A percentile compares a stretch with the other conserved stretches of the same genome.
These are phyloP conservation scores for Rhysida immarginata DNA, from an alignment of 1,140 invertebrate species.

Conservation along the genomic window DNA sequence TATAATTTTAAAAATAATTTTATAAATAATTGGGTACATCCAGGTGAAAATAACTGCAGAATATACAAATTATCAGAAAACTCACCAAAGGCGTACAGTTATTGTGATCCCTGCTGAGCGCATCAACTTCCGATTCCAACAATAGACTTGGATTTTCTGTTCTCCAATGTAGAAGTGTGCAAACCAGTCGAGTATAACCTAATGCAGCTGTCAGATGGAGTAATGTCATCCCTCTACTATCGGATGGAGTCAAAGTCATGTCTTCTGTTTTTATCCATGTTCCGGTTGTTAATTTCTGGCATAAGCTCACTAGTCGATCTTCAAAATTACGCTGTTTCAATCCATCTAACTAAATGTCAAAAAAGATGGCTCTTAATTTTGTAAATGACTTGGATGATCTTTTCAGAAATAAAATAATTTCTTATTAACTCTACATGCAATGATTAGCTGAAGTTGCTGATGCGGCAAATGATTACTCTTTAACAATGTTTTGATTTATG, in stretches of 20 bases:
- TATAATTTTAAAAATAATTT: no score
- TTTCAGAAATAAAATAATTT: no score
- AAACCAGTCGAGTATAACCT: slow-evolving; percentile 56
- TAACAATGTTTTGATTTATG: no score
- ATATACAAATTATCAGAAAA: no score
- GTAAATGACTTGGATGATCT: no score
- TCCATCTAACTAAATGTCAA: background rate
- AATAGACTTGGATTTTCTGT: slow-evolving; percentile 71
- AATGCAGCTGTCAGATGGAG: slow-evolving; percentile 76
- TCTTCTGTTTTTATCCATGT: slow-evolving; percentile 35
- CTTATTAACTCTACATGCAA: no score
- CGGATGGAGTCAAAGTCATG: slow-evolving; percentile 19
- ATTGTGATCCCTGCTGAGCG: slow-evolving; percentile 67
- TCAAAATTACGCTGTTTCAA: slow-evolving; percentile 43
- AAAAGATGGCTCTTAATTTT: no score
- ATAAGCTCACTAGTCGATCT: slow-evolving; percentile 63
- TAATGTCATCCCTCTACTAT: slow-evolving; percentile 55
- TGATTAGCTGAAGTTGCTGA: no score
- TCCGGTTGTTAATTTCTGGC: slow-evolving; percentile 47
- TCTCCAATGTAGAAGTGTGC: slow-evolving; percentile 68
- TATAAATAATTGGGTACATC: no score
- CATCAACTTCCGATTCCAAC: slow-evolving; percentile 79
- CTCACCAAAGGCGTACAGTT: slow-evolving; percentile 73
- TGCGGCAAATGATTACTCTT: no score
- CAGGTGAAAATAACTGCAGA: no score